Percentiles rank a stretch among this genome's conserved stretches.
Evolutionary conservation across 2,113 vertebrate species (phyloP).

Genomic region (Istiophorus platypterus): DNA sequence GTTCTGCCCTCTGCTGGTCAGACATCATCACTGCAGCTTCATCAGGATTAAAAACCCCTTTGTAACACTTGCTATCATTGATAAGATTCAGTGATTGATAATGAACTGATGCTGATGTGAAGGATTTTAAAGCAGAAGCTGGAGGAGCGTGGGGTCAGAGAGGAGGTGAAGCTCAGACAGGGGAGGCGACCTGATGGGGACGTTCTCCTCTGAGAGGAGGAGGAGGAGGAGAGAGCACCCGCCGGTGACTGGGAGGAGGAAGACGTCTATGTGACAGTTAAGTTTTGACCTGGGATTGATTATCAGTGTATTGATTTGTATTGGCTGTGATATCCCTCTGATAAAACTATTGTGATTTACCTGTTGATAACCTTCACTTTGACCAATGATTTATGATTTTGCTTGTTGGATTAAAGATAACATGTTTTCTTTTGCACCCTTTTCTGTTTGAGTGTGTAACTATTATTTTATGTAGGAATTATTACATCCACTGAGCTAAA

Average conservation of each 20-base stretch:
- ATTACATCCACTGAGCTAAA: too few relatives aligned
- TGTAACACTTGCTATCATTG: neutral
- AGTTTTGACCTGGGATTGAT: too few relatives aligned
- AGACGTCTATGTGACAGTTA: neutral
- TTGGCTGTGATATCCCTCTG: neutral
- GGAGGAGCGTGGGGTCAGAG: neutral
- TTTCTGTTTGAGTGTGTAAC: too few relatives aligned
- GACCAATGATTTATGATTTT: neutral
- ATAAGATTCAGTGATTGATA: neutral
- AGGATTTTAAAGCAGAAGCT: constrained; percentile 21
- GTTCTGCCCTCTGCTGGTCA: too few relatives aligned
- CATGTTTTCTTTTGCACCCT: neutral
- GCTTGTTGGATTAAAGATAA: too few relatives aligned
- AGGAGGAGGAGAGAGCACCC: neutral
- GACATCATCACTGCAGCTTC: too few relatives aligned
- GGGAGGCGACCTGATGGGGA: constrained; percentile 13
- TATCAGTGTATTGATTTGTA: neutral
- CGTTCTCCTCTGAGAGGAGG: constrained; percentile 26
- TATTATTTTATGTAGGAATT: too few relatives aligned
- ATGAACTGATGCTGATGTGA: too few relatives aligned
- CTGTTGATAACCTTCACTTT: neutral
- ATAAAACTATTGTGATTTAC: neutral
- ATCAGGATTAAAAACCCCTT: too few relatives aligned
- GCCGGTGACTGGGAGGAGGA: neutral
- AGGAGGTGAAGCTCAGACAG: constrained; percentile 41